Evolutionary conservation across 2,797 vertebrate genomes (phyloP), one percentile per base, ranked within the genome.

Genomic region (Cossypha dichroa): DNA sequence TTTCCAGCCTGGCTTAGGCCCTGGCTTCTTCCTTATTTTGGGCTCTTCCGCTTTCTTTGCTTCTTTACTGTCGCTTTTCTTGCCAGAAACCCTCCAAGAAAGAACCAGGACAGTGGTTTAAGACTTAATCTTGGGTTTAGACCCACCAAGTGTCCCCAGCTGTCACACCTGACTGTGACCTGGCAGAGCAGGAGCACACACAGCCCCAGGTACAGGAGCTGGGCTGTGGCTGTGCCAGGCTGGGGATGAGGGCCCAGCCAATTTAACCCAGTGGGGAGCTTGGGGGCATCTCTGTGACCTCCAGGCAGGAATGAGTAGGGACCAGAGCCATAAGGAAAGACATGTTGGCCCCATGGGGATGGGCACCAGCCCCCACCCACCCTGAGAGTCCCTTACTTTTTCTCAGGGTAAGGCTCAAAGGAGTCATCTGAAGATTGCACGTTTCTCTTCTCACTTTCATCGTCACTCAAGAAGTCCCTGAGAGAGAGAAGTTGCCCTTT

Each of bases 1-100:
- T 96, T 99, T 99, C 99, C 99, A 99, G 94, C 99, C 99, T 0
- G 99, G 99, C 97, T 99, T 99, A 36, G 99, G 99, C 43, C 99
- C 99, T 0, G 99, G 99, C 88, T 99, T 99, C 97, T 99, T 99
- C 72, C 98, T 98, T 56, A 98, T 85, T 97, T 98, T 99, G 36
- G 98, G 98, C 74, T 99, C 98, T 74, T 98, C 97, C 0, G 75
- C 34, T 33, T 96, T 97, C 92, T 98, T 98, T 1, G 95, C 70
- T 56, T 98, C 98, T 84, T 96, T 98, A 94, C 91, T 93, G 48
- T 97, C 98, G 0, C 63, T 95, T 83, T 98, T 99, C 96, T 96
- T 99, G 48, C 97, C 90, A 56, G 98, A 85, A 36, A 94, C 90
- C 88, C 98, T 96, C n/a, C 91, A 51, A 41, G 10, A 78, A 14